A percentile compares a stretch with the other conserved stretches of the same genome.
Evolutionary conservation across 2,888 invertebrate species (phyloP).

Genomic region (Ophioninae sp.): DNA sequence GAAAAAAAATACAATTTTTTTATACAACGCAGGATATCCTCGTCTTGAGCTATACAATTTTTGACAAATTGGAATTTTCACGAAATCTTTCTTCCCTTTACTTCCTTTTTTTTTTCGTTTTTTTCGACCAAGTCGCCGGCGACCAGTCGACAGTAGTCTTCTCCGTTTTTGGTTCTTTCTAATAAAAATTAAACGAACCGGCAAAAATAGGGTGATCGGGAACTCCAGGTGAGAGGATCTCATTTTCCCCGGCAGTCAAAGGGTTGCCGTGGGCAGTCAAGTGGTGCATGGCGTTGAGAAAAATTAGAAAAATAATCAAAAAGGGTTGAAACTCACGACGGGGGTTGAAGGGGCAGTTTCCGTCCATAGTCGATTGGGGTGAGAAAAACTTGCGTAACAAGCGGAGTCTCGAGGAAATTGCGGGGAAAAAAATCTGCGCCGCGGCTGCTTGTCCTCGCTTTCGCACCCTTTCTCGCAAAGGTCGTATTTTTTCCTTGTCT

Average conservation of each 20-base stretch:
- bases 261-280: constrained; percentile 66
- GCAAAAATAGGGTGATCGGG: constrained; percentile 42
- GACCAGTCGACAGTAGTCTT: constrained; percentile 76
- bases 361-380: constrained; percentile 75
- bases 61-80: too few relatives aligned
- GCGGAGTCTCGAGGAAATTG: constrained; percentile 75
- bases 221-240: constrained; percentile 69
- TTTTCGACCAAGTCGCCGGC: constrained; percentile 62
- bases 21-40: too few relatives aligned
- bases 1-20: neutral
- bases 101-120: neutral
- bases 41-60: too few relatives aligned
- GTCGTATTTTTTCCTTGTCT: too few relatives aligned
- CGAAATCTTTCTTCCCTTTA: constrained; percentile 5
- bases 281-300: constrained; percentile 71
- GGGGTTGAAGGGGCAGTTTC: constrained; percentile 61
- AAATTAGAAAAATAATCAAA: constrained; percentile 79
- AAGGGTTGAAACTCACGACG: constrained; percentile 65
- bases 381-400: constrained; percentile 78
- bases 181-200: constrained; percentile 76
- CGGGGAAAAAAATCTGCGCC: constrained; percentile 70
- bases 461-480: constrained; percentile 43
- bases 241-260: constrained; percentile 68
- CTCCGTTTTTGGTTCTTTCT: constrained; percentile 75
- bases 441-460: constrained; percentile 41